Evolutionary conservation across 2,797 vertebrate species (phyloP).

Genomic region (Microctenopoma stevenorrisi): DNA sequence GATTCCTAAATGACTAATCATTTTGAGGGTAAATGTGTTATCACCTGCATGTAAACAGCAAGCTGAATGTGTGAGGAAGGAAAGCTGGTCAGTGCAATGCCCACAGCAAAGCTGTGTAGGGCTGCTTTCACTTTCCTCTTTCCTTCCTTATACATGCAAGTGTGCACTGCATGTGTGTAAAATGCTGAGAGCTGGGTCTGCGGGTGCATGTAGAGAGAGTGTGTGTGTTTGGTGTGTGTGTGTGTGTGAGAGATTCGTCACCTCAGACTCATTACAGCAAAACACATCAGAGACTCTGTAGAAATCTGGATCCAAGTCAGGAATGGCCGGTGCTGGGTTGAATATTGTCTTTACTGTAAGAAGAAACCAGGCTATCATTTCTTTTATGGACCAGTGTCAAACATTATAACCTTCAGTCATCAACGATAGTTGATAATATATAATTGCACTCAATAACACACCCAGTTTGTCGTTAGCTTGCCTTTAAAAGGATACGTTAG

Average conservation of each 20-base stretch:
- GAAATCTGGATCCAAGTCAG: conserved; percentile 90
- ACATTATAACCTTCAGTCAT: conserved; percentile 10
- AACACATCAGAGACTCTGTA: conserved; percentile 91
- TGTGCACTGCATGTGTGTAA: conserved; percentile 26
- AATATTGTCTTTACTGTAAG: conserved; percentile 93
- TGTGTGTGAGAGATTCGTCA: conserved; percentile 75
- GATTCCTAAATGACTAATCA: neutral
- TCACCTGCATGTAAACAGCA: neutral
- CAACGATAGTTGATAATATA: conserved; percentile 11
- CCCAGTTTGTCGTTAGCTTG: conserved; percentile 20
- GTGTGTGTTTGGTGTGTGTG: conserved; percentile 30
- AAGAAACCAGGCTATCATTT: conserved; percentile 42
- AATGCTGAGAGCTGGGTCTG: conserved; percentile 21
- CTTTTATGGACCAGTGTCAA: conserved; percentile 25
- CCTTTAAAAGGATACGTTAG: conserved; percentile 26
- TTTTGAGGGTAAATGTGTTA: neutral
- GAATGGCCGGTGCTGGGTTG: conserved; percentile 93
- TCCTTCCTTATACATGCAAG: conserved; percentile 17
- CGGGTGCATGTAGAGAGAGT: conserved; percentile 13
- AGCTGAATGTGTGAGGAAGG: neutral
- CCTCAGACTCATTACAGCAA: conserved; percentile 99
- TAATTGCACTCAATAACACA: conserved; percentile 15
- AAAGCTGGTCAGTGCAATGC: neutral
- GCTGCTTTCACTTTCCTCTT: conserved; percentile 25
- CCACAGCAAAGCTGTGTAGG: neutral